Percentiles rank a stretch among this genome's conserved stretches.
Evolutionary conservation across 2,113 vertebrate genomes (phyloP).

Genomic region (Dipodomys merriami): DNA sequence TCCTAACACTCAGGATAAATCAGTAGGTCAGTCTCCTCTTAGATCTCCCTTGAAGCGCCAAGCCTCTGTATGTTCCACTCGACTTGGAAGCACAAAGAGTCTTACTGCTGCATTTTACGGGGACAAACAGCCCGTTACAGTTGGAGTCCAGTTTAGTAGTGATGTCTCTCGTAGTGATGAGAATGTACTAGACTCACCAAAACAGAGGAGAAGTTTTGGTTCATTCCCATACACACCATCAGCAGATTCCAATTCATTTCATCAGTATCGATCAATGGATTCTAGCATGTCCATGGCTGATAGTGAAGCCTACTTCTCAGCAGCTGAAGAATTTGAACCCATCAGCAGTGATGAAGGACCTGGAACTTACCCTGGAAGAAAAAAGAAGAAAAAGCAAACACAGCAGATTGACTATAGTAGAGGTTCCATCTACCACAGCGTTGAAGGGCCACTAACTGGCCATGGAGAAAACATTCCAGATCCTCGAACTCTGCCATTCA

Average conservation of each 20-base stretch:
- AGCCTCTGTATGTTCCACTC: conserved; percentile 93
- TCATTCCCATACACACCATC: conserved; percentile 98
- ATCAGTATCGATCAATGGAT: conserved; percentile 97
- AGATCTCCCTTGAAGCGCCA: conserved; percentile 95
- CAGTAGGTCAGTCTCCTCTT: conserved; percentile 92
- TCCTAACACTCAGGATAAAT: conserved; percentile 90
- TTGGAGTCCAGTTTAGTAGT: conserved; percentile 95
- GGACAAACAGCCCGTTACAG: conserved; percentile 91
- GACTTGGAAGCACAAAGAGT: conserved; percentile 97
- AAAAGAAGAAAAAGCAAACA: conserved; percentile 93
- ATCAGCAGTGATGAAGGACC: conserved; percentile 98
- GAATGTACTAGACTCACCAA: conserved; percentile 96
- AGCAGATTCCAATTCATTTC: conserved; percentile 97
- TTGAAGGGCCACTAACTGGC: conserved; percentile 93
- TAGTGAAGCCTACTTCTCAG: conserved; percentile 98
- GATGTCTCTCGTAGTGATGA: conserved; percentile 97
- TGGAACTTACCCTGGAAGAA: conserved; percentile 97
- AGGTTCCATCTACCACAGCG: conserved; percentile 97
- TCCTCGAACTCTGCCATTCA: conserved; percentile 90
- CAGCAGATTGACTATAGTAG: conserved; percentile 93
- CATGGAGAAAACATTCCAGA: conserved; percentile 91
- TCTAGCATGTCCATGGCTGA: conserved; percentile 98
- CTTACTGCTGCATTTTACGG: conserved; percentile 94
- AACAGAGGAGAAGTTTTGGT: conserved; percentile 96
- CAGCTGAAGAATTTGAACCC: conserved; percentile 97